These are phyloP conservation scores for Trematocara stigmaticum DNA, from an alignment of 2,113 vertebrate genomes.

Conservation along the genomic window DNA sequence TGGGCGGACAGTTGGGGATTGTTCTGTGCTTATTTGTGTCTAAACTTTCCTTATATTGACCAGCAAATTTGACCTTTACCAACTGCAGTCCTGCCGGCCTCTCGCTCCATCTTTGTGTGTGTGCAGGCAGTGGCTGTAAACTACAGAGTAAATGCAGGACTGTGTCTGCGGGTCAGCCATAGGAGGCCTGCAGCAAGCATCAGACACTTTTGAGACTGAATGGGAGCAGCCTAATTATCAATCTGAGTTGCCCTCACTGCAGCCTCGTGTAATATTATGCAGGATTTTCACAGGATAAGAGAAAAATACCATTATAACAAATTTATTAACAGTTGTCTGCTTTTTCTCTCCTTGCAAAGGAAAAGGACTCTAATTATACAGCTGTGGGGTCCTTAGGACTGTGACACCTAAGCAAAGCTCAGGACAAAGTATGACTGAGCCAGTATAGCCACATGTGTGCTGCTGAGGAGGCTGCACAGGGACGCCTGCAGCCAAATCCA, in stretches of 20 bases:
- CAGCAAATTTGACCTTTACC: conserved; percentile 49
- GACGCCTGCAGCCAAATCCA: not conserved
- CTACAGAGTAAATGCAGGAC: conserved; percentile 23
- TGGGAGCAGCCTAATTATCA: conserved; percentile 36
- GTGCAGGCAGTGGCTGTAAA: conserved; percentile 1
- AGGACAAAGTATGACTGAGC: not conserved
- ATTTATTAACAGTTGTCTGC: not conserved
- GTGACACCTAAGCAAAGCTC: not conserved
- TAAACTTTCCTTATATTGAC: conserved; percentile 60
- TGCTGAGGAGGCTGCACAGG: not conserved
- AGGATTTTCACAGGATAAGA: not conserved
- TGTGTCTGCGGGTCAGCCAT: conserved; percentile 22
- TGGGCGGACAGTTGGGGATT: conserved; percentile 14
- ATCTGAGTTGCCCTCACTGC: not conserved
- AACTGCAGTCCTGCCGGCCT: not conserved
- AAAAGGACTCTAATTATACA: not conserved
- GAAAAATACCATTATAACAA: not conserved
- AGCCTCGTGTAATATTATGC: not conserved
- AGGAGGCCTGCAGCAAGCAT: conserved; percentile 27
- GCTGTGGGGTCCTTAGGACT: not conserved
- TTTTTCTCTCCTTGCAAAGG: not conserved
- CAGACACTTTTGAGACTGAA: not conserved
- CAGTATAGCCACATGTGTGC: not conserved
- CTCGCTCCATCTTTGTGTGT: not conserved
- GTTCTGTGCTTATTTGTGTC: conserved; percentile 57